Evolutionary conservation across 2,113 vertebrate genomes (phyloP).

Genomic region (Triplophysa tibetana): DNA sequence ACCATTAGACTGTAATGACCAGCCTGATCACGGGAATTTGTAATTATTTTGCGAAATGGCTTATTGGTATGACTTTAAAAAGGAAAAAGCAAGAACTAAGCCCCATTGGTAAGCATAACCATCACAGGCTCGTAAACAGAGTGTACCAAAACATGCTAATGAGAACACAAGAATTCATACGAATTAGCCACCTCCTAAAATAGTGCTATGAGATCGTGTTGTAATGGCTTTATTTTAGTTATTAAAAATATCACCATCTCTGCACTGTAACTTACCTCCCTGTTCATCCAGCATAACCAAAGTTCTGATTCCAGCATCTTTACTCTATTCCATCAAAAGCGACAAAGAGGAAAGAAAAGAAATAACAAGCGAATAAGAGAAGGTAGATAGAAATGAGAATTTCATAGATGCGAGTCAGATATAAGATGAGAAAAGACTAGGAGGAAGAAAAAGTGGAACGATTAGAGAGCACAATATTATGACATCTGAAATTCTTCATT

Average conservation of each 20-base stretch:
- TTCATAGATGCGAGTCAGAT: neutral
- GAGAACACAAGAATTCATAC: too few relatives aligned
- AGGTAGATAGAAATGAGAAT: conserved; percentile 5
- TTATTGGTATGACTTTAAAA: too few relatives aligned
- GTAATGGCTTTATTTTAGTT: too few relatives aligned
- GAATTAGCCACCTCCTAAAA: too few relatives aligned
- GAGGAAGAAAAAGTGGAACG: conserved; percentile 48
- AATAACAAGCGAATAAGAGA: conserved; percentile 3
- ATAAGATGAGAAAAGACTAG: conserved; percentile 37
- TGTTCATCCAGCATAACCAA: conserved; percentile 99
- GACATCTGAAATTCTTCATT: neutral
- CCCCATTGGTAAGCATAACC: too few relatives aligned
- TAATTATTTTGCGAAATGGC: too few relatives aligned
- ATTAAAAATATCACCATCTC: neutral
- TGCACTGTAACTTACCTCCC: conserved; percentile 88
- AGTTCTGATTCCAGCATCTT: conserved; percentile 99
- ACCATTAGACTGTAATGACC: neutral
- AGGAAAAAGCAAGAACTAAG: too few relatives aligned
- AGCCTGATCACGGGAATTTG: too few relatives aligned
- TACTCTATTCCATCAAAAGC: conserved; percentile 83
- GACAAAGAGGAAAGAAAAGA: conserved; percentile 5
- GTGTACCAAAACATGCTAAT: too few relatives aligned
- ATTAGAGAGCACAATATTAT: conserved; percentile 5
- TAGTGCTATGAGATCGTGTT: too few relatives aligned
- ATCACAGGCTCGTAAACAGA: too few relatives aligned